Base-by-base conservation (phyloP, 1,140 invertebrate genomes). In the Drosophila bipectinata region DNA sequence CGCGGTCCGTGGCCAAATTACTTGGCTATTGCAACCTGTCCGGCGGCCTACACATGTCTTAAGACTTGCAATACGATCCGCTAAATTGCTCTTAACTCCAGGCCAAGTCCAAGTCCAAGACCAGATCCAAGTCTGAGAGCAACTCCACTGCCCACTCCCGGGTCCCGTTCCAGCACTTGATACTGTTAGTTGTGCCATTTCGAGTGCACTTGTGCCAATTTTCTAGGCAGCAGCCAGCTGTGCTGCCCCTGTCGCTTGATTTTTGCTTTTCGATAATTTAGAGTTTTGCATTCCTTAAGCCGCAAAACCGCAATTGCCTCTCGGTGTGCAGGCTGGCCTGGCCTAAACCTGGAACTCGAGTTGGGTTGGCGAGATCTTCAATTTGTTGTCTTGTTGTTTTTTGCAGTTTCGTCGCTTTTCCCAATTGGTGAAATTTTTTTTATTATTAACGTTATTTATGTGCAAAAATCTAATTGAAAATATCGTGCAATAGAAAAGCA, bases 161-260 rank as follows among this genome's bases (percentile, higher is more conserved):
- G 4, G 10, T 64, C 34, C 48, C 47, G 56, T 56, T 77, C 41
- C 76, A 73, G 54, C 62, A 52, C 53, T 55, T 56, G 9, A 49
- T 83, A 88, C 83, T 68, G 83, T 88, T 88, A 88, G 59, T 68
- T 71, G 83, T 88, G 54, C 83, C 83, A 87, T 88, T 87, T 87
- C 64, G 64, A 62, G 83, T 55, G 71, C 76, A 72, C 77, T 83
- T 87, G 83, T 87, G 79, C 83, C 83, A 88, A 88, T 88, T 88
- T 88, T 72, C 41, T 66, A 21, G 47, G 39, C 45, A 44, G 34
- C 34, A 66, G 67, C 28, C 34, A 66, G 67, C 58, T 49, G 26
- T 52, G 26, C 10, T 7, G n/a, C 32, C 26, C 51, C 49, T 53
- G 75, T 69, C 67, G 69, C 58, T 60, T 63, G 73, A 85, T 85